Evolutionary conservation across 2,888 invertebrate genomes (phyloP).

Genomic region (Pomacea canaliculata): DNA sequence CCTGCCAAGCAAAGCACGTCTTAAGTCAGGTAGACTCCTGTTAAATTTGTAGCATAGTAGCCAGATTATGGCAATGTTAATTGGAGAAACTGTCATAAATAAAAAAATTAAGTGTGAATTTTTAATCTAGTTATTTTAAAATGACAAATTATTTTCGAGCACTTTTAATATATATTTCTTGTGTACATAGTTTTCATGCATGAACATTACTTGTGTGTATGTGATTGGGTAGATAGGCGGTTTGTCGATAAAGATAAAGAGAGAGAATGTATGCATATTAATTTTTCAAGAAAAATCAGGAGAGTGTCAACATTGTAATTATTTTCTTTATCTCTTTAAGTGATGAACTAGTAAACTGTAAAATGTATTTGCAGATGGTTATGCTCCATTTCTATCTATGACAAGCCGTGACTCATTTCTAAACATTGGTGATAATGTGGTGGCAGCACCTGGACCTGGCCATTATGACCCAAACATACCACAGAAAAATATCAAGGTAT

Average conservation of each 20-base stretch:
- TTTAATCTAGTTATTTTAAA: too few relatives aligned
- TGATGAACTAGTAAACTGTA: background rate
- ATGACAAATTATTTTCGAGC: too few relatives aligned
- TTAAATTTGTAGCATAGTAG: too few relatives aligned
- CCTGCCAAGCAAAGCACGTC: constrained; percentile 42
- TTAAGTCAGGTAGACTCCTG: constrained; percentile 55
- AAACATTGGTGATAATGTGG: constrained; percentile 62
- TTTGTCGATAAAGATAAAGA: background rate
- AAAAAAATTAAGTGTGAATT: too few relatives aligned
- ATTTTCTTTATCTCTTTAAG: too few relatives aligned
- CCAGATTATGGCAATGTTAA: too few relatives aligned
- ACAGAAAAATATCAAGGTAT: constrained; percentile 55
- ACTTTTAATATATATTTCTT: too few relatives aligned
- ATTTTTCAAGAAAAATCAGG: background rate
- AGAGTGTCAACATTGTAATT: too few relatives aligned
- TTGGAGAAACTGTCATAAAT: too few relatives aligned
- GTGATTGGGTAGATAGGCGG: background rate
- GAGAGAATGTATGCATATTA: background rate
- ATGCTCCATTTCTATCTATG: constrained; percentile 70
- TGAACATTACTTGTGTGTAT: background rate
- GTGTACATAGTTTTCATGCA: too few relatives aligned
- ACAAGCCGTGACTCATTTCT: constrained; percentile 66
- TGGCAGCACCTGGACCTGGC: constrained; percentile 69
- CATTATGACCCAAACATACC: constrained; percentile 65
- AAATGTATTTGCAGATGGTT: constrained; percentile 59